A percentile compares a stretch with the other conserved stretches of the same genome.
Evolutionary conservation across 2,888 invertebrate genomes (phyloP).

Genomic region (Elmis aenea): DNA sequence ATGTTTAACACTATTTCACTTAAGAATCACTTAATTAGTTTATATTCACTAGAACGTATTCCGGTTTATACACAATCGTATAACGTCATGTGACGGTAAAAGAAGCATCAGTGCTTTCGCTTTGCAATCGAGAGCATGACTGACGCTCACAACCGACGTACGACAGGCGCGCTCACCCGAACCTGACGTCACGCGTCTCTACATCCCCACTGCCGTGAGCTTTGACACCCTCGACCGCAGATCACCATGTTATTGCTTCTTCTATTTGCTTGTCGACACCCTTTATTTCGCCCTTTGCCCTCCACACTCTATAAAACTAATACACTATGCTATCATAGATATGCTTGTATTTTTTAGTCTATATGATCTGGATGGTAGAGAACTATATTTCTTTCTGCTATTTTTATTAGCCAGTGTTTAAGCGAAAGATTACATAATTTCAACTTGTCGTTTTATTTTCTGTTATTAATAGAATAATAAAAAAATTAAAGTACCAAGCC

Average conservation of each 20-base stretch:
- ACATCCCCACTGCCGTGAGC: constrained; percentile 40
- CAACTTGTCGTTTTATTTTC: no score
- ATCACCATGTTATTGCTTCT: constrained; percentile 47
- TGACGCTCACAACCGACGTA: constrained; percentile 33
- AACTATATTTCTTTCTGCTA: no score
- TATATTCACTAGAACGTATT: no score
- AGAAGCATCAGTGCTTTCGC: constrained; percentile 13
- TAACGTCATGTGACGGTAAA: constrained; percentile 12
- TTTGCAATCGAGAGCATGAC: constrained; percentile 35
- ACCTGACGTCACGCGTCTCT: constrained; percentile 43
- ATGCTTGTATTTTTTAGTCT: no score
- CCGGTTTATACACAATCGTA: no score
- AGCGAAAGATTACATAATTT: no score
- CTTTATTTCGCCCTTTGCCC: constrained; percentile 26
- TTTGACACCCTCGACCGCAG: constrained; percentile 47
- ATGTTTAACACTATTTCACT: constrained; percentile 41
- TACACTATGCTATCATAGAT: no score
- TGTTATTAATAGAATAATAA: no score
- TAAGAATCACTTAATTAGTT: no score
- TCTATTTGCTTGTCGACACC: constrained; percentile 46
- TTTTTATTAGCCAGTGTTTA: no score
- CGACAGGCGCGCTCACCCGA: constrained; percentile 38
- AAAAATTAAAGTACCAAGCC: no score
- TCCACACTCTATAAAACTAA: constrained; percentile 17
- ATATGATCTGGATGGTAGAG: no score